These are phyloP conservation scores for Tetragnatha versicolor DNA, from an alignment of 1,140 invertebrate genomes.

Conservation along the genomic window DNA sequence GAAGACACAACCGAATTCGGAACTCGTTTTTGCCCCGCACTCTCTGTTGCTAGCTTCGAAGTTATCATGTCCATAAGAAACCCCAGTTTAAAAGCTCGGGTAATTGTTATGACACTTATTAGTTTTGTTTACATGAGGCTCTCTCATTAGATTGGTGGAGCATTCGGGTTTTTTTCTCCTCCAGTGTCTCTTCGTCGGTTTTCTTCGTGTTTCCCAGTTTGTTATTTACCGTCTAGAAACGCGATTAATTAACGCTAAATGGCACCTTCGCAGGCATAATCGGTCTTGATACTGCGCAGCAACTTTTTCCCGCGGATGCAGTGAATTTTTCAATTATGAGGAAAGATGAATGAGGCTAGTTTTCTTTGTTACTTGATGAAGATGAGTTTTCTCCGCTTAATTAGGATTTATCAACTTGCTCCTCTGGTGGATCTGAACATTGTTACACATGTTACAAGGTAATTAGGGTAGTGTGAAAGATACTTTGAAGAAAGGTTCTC, in stretches of 20 bases:
- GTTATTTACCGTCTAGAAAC: not conserved
- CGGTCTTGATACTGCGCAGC: not conserved
- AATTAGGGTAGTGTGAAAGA: no score
- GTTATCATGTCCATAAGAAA: not conserved
- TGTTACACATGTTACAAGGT: no score
- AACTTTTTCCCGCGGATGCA: not conserved
- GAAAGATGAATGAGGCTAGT: conserved; percentile 10
- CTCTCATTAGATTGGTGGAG: not conserved
- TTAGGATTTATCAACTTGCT: no score
- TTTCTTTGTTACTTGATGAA: conserved; percentile 16
- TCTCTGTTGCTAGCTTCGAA: not conserved
- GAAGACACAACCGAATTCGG: not conserved
- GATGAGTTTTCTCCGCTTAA: not conserved
- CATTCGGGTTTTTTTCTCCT: not conserved
- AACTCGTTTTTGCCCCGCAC: not conserved
- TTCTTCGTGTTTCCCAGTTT: conserved; percentile 9
- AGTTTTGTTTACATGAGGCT: conserved; percentile 20
- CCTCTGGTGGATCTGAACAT: no score
- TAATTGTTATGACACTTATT: conserved; percentile 44
- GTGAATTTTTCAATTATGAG: conserved; percentile 18
- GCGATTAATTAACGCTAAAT: conserved; percentile 38
- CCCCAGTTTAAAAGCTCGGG: conserved; percentile 12
- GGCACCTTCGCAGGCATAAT: conserved; percentile 20
- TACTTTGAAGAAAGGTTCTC: no score
- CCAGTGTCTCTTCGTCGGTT: not conserved